These are phyloP conservation scores for Lophotriccus pileatus DNA, from an alignment of 2,797 vertebrate species.

Conservation along the genomic window DNA sequence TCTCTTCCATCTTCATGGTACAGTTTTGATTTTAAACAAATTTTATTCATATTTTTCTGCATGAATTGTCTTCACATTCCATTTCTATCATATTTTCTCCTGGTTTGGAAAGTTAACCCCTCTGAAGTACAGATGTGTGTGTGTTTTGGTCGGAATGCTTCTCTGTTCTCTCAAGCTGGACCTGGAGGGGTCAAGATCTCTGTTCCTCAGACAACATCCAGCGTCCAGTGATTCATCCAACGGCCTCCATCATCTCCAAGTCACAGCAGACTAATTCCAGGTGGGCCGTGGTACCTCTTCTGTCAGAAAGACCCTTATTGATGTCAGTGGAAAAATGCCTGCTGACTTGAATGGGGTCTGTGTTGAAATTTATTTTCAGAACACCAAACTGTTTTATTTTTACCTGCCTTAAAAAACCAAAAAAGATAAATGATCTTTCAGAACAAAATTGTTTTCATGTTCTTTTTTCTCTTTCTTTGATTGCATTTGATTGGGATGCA, in stretches of 20 bases:
- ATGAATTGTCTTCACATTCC: neutral
- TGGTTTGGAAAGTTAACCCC: neutral
- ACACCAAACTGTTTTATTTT: neutral
- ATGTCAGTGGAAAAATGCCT: neutral
- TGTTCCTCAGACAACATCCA: neutral
- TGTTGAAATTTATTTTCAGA: neutral
- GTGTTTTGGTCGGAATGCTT: neutral
- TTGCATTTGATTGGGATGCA: neutral
- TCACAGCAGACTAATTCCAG: neutral
- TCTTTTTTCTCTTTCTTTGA: constrained; percentile 15
- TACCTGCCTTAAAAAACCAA: neutral
- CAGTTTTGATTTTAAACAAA: neutral
- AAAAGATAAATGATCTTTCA: neutral
- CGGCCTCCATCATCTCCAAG: neutral
- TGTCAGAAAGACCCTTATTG: neutral
- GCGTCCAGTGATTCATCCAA: neutral
- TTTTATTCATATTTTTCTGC: neutral
- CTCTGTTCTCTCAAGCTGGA: neutral
- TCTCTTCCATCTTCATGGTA: neutral
- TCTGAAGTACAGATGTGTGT: neutral
- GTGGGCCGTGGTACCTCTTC: neutral
- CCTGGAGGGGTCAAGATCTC: neutral
- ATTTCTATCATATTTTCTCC: neutral
- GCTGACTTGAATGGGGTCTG: neutral
- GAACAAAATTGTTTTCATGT: neutral